These are phyloP conservation scores for Chrysolina americana DNA, from an alignment of 2,888 invertebrate genomes.

Conservation along the genomic window DNA sequence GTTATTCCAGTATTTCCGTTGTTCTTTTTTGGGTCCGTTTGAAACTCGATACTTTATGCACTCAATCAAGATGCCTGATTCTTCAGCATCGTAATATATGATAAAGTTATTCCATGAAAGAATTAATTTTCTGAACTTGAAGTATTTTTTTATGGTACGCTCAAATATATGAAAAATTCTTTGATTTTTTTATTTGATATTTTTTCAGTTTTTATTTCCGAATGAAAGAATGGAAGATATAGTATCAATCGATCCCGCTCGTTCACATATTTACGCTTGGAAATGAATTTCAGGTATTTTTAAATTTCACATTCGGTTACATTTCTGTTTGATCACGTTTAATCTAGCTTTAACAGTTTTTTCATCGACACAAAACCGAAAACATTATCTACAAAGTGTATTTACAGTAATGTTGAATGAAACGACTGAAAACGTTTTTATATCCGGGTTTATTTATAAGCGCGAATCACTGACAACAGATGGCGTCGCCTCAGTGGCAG, in stretches of 20 bases:
- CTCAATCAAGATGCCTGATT: no score
- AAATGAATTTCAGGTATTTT: constrained; percentile 15
- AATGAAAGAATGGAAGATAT: no score
- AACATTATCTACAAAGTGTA: constrained; percentile 7
- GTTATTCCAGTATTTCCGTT: no score
- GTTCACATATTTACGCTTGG: neutral
- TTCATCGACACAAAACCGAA: constrained; percentile 8
- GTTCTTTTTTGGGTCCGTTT: no score
- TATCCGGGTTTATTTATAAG: constrained; percentile 16
- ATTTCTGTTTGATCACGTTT: constrained; percentile 18
- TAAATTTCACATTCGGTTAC: constrained; percentile 20
- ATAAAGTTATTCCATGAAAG: no score
- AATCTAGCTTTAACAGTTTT: constrained; percentile 17
- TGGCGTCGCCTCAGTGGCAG: neutral
- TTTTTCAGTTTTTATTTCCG: no score
- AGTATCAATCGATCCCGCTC: neutral
- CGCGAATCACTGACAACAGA: constrained; percentile 1
- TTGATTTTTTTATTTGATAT: no score
- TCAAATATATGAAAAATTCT: no score
- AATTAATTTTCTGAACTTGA: no score
- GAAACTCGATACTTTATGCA: no score
- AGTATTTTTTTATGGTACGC: no score
- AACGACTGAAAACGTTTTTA: constrained; percentile 9
- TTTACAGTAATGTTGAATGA: constrained; percentile 15
- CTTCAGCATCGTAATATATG: no score